phyloP scores from a whole-genome alignment of 2,888 invertebrate genomes.

The Ectemnius continuus region DNA sequence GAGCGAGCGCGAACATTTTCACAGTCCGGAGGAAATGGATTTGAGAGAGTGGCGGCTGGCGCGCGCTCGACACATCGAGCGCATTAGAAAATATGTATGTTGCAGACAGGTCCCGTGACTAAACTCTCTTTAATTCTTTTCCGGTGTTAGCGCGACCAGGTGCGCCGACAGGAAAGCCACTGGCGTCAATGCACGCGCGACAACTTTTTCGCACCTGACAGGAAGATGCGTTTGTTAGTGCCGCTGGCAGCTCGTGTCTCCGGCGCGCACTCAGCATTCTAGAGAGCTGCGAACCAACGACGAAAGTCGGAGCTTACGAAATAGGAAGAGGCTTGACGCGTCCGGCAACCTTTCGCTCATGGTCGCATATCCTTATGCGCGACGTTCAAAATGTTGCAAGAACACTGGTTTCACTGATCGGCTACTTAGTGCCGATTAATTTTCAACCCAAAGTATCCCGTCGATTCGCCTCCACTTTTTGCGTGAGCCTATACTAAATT shows the following conservation, averaged over 20 bases:
- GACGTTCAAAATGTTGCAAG: too few species aligned
- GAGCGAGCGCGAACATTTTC: not conserved
- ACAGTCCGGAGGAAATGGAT: not conserved
- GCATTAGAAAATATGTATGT: constrained; percentile 30
- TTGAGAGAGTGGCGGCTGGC: constrained; percentile 5
- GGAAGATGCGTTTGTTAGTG: constrained; percentile 29
- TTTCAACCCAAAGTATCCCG: too few species aligned
- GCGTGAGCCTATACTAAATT: too few species aligned
- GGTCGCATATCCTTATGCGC: not conserved
- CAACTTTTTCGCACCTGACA: constrained; percentile 50
- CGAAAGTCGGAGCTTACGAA: constrained; percentile 15
- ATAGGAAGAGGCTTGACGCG: constrained; percentile 4
- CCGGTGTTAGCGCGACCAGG: constrained; percentile 32
- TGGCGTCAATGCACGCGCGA: constrained; percentile 2
- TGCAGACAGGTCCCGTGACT: constrained; percentile 45
- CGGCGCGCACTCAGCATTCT: not conserved
- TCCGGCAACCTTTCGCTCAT: constrained; percentile 3
- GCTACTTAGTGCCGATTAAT: too few species aligned
- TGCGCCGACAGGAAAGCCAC: constrained; percentile 40
- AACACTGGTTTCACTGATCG: too few species aligned
- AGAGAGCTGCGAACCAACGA: not conserved
- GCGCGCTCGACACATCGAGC: not conserved
- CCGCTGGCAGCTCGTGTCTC: constrained; percentile 9
- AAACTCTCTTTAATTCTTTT: constrained; percentile 54
- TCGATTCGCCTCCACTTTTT: too few species aligned